Percentiles rank a stretch among this genome's conserved stretches.
These are phyloP conservation scores for Aspidiotus destructor DNA, from an alignment of 2,888 invertebrate species.

Conservation along the genomic window DNA sequence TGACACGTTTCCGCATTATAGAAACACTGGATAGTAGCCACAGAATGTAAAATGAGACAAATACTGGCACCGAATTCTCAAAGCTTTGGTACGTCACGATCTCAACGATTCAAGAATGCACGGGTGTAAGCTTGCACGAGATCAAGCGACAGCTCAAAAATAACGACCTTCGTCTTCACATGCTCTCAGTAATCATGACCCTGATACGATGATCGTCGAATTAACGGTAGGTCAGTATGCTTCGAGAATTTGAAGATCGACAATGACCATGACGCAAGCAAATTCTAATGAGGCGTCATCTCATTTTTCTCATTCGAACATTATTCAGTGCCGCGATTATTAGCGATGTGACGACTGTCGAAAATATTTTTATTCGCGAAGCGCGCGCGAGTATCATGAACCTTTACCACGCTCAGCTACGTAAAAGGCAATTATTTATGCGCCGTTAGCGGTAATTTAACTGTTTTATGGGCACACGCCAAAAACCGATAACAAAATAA, in stretches of 20 bases:
- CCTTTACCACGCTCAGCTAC: not conserved
- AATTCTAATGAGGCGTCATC: not conserved
- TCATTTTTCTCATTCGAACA: not conserved
- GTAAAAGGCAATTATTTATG: slow-evolving; percentile 19
- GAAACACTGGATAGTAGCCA: too few species aligned
- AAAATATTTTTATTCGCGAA: not conserved
- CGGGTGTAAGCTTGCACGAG: too few species aligned
- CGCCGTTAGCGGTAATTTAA: slow-evolving; percentile 19
- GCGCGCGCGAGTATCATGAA: not conserved
- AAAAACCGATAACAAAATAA: slow-evolving; percentile 28
- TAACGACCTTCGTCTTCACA: too few species aligned
- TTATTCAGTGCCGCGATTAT: not conserved
- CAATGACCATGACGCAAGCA: not conserved
- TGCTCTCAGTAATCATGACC: too few species aligned
- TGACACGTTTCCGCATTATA: too few species aligned
- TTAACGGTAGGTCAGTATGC: slow-evolving; percentile 5
- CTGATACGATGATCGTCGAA: too few species aligned
- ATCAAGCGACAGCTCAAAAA: too few species aligned
- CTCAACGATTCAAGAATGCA: too few species aligned
- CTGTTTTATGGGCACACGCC: slow-evolving; percentile 21
- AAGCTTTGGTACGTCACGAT: too few species aligned
- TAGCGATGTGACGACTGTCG: not conserved
- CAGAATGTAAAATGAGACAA: too few species aligned
- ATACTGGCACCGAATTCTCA: too few species aligned
- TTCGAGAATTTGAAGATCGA: not conserved